Evolutionary conservation across 2,888 invertebrate species (phyloP).

Genomic region (Philhelius pedissequus): DNA sequence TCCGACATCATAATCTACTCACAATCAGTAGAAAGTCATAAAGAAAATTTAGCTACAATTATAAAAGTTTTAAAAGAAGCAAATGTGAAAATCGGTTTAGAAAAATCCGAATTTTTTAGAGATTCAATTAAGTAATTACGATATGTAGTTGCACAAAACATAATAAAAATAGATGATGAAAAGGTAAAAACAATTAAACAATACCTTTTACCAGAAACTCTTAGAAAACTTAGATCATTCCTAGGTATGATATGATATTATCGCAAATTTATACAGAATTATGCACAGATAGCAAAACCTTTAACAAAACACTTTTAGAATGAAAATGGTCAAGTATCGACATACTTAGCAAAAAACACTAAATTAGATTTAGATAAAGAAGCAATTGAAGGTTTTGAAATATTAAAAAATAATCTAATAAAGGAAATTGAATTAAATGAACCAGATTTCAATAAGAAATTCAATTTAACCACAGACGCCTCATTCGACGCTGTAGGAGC

Average conservation of each 20-base stretch:
- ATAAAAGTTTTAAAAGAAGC: no score
- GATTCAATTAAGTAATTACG: no score
- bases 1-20: no score
- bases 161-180: no score
- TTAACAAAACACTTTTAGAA: conserved; percentile 10
- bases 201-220: conserved; percentile 5
- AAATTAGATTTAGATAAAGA: background rate
- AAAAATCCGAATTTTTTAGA: no score
- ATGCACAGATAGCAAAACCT: conserved; percentile 37
- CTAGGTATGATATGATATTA: conserved; percentile 13
- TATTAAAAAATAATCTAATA: conserved; percentile 22
- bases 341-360: background rate
- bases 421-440: background rate
- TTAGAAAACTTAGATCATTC: conserved; percentile 9
- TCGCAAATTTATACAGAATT: conserved; percentile 20
- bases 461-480: no score
- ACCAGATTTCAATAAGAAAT: no score
- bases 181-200: background rate
- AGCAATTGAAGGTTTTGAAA: conserved; percentile 4
- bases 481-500: no score
- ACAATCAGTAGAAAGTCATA: no score
- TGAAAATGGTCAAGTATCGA: conserved; percentile 30
- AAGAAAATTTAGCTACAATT: no score
- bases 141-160: no score
- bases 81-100: no score